Conservation (phyloP, 1,140 invertebrate species). For the Lordiphosa clarofinis region DNA sequence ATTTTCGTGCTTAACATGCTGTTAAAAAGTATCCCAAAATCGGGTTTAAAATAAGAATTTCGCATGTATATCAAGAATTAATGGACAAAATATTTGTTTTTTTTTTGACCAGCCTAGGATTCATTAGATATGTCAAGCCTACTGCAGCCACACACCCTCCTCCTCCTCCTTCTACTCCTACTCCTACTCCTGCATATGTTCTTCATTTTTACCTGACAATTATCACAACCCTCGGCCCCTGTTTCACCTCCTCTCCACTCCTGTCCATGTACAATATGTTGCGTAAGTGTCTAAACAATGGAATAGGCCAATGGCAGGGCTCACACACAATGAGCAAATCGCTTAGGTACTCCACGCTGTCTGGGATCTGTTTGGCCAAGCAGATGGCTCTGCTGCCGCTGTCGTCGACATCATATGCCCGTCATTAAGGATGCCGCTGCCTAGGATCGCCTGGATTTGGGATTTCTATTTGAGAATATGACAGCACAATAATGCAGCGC, state of each 20-base stretch:
- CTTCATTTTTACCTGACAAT: too few species aligned
- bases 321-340: conserved; percentile 29
- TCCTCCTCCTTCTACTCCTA: too few species aligned
- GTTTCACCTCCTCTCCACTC: conserved; percentile 17
- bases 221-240: conserved; percentile 14
- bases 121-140: too few species aligned
- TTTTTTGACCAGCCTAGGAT: too few species aligned
- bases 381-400: conserved; percentile 54
- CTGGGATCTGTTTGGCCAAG: conserved; percentile 34
- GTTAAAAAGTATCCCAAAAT: too few species aligned
- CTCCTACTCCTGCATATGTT: too few species aligned
- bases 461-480: conserved; percentile 62
- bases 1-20: too few species aligned
- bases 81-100: too few species aligned
- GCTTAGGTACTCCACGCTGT: conserved; percentile 43
- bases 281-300: conserved; percentile 69
- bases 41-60: too few species aligned
- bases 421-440: conserved; percentile 44
- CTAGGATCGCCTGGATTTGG: conserved; percentile 47
- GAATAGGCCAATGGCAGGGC: conserved; percentile 44
- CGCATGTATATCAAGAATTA: too few species aligned
- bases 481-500: conserved; percentile 60
- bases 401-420: conserved; percentile 63
- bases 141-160: too few species aligned
- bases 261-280: conserved; percentile 45